Conservation (phyloP, 2,888 invertebrate genomes). For the Caenorhabditis sp. region DNA sequence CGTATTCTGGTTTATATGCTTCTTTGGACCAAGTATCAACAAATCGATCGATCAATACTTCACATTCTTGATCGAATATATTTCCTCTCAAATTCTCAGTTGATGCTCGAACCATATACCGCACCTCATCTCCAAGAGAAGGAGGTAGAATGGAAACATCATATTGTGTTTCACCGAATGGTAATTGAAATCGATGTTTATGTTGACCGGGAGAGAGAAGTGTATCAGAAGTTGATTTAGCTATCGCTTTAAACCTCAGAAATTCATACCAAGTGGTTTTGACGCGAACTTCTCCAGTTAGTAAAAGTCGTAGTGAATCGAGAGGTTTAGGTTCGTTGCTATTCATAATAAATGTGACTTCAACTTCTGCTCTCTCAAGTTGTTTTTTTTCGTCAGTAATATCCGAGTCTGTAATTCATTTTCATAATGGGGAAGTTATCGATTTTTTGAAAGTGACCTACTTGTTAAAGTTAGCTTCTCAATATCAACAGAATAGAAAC, state of each 20-base stretch:
- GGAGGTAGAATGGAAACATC: conserved; percentile 56
- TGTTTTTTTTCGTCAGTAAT: conserved; percentile 12
- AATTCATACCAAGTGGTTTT: conserved; percentile 60
- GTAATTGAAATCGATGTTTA: conserved; percentile 46
- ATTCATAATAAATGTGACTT: conserved; percentile 48
- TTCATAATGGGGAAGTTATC: too few species aligned
- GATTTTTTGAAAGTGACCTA: conserved; percentile 2
- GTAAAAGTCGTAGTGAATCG: conserved; percentile 41
- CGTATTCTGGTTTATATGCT: conserved; percentile 40
- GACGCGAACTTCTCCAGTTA: conserved; percentile 52
- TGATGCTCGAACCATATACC: conserved; percentile 40
- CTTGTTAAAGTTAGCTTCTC: conserved; percentile 38
- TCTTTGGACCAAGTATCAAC: conserved; percentile 60
- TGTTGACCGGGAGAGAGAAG: conserved; percentile 51
- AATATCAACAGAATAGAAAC: conserved; percentile 50
- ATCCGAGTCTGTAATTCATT: conserved; percentile 6
- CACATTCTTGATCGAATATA: conserved; percentile 27
- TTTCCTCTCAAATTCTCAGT: conserved; percentile 38
- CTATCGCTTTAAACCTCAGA: conserved; percentile 58
- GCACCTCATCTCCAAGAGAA: conserved; percentile 47
- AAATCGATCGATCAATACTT: conserved; percentile 52
- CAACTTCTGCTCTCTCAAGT: conserved; percentile 44
- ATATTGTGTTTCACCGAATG: conserved; percentile 56
- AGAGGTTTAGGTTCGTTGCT: conserved; percentile 41
- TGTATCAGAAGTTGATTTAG: conserved; percentile 31